Evolutionary conservation across 2,113 vertebrate species (phyloP).

Genomic region (Lepus timidus): DNA sequence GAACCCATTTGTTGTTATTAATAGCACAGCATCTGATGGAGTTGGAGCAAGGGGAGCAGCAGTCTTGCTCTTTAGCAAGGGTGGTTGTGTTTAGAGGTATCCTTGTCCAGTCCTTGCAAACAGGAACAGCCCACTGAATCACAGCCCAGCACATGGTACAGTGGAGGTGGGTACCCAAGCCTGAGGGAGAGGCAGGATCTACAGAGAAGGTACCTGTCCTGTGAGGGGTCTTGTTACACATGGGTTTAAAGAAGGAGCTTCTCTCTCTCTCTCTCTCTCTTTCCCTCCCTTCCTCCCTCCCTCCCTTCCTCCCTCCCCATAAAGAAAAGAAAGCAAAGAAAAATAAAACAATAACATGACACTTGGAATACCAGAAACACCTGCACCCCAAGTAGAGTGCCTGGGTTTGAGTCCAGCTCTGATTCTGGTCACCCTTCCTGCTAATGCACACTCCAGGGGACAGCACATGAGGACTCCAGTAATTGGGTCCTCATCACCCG

Average conservation of each 20-base stretch:
- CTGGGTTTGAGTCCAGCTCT: no score
- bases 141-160: neutral
- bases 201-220: neutral
- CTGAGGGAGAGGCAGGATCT: neutral
- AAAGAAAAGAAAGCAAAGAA: no score
- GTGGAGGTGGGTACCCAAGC: neutral
- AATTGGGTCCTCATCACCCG: no score
- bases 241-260: neutral
- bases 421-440: no score
- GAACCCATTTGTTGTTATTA: slow-evolving; percentile 37
- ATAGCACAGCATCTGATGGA: neutral
- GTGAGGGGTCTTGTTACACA: neutral
- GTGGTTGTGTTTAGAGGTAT: neutral
- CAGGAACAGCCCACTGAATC: neutral
- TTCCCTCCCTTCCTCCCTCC: no score
- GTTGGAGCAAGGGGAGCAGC: neutral
- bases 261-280: no score
- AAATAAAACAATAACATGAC: no score
- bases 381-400: no score
- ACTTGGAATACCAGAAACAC: neutral
- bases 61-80: neutral
- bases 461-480: no score
- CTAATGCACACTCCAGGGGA: no score
- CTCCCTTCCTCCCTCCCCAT: no score
- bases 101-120: neutral